phyloP scores from a whole-genome alignment of 2,113 vertebrate species.

The Microcebus griseorufus region DNA sequence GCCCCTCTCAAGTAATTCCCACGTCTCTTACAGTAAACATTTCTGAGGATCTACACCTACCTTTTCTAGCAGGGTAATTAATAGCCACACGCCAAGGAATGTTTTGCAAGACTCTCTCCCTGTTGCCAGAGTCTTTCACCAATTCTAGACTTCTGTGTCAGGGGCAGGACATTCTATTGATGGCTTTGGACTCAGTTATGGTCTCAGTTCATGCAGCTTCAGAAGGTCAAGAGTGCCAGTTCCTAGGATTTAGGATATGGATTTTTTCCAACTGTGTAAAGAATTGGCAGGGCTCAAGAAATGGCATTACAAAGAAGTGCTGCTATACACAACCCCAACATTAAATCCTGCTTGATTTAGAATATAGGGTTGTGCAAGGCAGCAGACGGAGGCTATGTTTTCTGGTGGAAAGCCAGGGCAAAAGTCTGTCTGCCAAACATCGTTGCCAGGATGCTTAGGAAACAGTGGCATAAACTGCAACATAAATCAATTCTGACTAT shows the following conservation, averaged over 20 bases:
- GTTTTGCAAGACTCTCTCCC: slow-evolving; percentile 21
- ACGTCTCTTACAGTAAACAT: background rate
- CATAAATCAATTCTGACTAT: background rate
- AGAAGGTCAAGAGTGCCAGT: background rate
- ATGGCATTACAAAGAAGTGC: background rate
- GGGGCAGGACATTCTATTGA: background rate
- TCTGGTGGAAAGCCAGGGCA: background rate
- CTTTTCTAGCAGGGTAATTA: slow-evolving; percentile 25
- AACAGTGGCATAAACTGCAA: background rate
- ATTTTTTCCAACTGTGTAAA: slow-evolving; percentile 30
- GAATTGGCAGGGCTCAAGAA: background rate
- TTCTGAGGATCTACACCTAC: background rate
- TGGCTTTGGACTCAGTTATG: background rate
- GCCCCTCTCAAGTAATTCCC: background rate
- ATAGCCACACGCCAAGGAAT: background rate
- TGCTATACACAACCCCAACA: background rate
- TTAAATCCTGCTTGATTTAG: background rate
- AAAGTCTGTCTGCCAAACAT: slow-evolving; percentile 20
- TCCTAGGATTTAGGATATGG: background rate
- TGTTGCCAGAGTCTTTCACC: slow-evolving; percentile 4
- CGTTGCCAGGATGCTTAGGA: background rate
- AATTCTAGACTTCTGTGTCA: slow-evolving; percentile 18
- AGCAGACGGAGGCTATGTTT: background rate
- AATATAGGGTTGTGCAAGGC: background rate
- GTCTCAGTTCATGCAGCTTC: background rate